Evolutionary conservation across 2,797 vertebrate genomes (phyloP), one percentile per base, ranked within the genome.

Genomic region (Thunnus albacares): DNA sequence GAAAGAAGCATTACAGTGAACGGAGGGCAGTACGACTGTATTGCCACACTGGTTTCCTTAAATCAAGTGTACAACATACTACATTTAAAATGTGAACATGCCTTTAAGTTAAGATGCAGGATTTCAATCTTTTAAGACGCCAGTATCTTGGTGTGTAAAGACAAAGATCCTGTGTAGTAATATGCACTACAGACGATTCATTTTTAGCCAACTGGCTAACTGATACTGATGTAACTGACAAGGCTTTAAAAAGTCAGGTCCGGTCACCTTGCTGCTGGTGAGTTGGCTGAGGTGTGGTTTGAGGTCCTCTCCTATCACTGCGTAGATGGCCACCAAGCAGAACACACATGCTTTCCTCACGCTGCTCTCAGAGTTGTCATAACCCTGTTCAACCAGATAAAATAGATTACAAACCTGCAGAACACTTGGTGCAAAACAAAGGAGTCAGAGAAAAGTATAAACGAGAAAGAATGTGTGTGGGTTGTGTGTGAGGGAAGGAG

Each of bases 311-410:
- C 98, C 98, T 57, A 99, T 98, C 90, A 99, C 96, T 9, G 97
- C 95, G 84, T 99, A 96, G 90, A 99, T 95, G 87, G 98, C 97
- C 90, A 99, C 98, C 75, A 99, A 95, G 91, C 98, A 99, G 96
- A 99, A 99, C 80, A 99, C 98, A 38, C 98, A 98, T 6, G 98
- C 97, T 93, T 99, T 99, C 83, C 98, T 97, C 87, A 99, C 97
- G 4, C 98, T 99, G 96, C 98, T 99, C 95, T 99, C 98, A 35
- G 97, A 97, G 92, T 99, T 99, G 92, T 99, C 98, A 58, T 99
- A 99, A 82, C 98, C 98, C 98, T 99, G 93, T 55, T 51, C 6
- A 67, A 57, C 4, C 79, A 79, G 60, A 87, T 1, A 56, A 10
- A 58, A 73, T 0, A 2, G 6, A 28, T 80, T 51, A 81, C 17